Percentiles rank a stretch among this genome's conserved stretches.
Conservation (phyloP, 2,113 vertebrate genomes). For the Gadus macrocephalus region DNA sequence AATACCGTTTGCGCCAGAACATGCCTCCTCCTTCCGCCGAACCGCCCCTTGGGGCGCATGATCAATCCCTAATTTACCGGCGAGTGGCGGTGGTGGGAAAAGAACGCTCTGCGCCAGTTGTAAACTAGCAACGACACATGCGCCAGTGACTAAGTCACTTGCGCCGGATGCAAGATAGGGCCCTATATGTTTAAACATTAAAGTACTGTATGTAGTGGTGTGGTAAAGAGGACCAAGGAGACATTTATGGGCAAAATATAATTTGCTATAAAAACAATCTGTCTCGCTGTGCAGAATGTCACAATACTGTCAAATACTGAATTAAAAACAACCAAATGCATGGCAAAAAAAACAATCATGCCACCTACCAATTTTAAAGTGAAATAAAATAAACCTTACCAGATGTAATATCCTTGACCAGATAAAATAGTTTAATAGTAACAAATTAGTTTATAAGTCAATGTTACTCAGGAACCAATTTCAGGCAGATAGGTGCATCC, state of each 20-base stretch:
- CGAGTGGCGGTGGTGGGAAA: no score
- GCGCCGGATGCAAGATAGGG: no score
- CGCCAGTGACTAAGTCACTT: no score
- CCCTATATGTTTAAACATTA: conserved; percentile 45
- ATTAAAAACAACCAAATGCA: conserved; percentile 62
- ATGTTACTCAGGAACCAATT: conserved; percentile 37
- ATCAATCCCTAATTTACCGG: no score
- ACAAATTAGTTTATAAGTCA: conserved; percentile 45
- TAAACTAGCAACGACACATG: no score
- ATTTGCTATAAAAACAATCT: conserved; percentile 43
- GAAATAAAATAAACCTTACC: conserved; percentile 26
- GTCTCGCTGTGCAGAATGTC: conserved; percentile 69
- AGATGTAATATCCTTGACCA: conserved; percentile 43
- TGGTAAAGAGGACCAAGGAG: conserved; percentile 29
- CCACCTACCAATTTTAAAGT: conserved; percentile 38
- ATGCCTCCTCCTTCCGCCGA: no score
- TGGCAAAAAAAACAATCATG: conserved; percentile 56
- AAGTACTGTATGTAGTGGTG: conserved; percentile 57
- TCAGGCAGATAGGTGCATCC: no score
- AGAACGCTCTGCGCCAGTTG: no score
- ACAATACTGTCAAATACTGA: conserved; percentile 64
- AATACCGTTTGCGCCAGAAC: no score
- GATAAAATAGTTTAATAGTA: conserved; percentile 42
- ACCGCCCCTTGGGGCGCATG: no score
- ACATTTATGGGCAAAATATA: conserved; percentile 41